A percentile compares a stretch with the other conserved stretches of the same genome.
Evolutionary conservation across 2,113 vertebrate genomes (phyloP).

Genomic region (Solenodon paradoxus): DNA sequence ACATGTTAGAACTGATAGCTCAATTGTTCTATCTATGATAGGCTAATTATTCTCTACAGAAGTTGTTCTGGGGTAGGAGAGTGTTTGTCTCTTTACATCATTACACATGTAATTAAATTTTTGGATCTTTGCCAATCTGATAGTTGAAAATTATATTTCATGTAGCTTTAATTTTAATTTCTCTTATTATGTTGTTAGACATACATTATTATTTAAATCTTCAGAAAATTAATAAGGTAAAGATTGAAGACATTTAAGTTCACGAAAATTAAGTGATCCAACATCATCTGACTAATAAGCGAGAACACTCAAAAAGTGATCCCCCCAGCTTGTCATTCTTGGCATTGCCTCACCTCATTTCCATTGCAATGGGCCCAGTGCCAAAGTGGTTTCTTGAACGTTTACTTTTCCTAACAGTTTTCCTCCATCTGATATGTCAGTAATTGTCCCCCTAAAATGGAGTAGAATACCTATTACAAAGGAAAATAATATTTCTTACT

Average conservation of each 20-base stretch:
- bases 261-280: neutral
- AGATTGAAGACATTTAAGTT: neutral
- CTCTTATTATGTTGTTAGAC: neutral
- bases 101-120: neutral
- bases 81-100: neutral
- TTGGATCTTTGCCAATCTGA: slow-evolving; percentile 11
- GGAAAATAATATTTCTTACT: neutral
- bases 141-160: neutral
- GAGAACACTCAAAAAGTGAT: neutral
- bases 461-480: neutral
- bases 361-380: too few relatives aligned
- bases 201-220: neutral
- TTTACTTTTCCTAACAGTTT: neutral
- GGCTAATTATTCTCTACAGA: neutral
- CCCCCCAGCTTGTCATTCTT: neutral
- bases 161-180: slow-evolving; percentile 24
- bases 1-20: neutral
- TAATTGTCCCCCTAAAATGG: neutral
- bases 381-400: neutral
- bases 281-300: neutral
- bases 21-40: neutral
- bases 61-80: neutral
- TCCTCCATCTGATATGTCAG: neutral
- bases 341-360: neutral
- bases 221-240: slow-evolving; percentile 19